phyloP scores from a whole-genome alignment of 2,888 invertebrate genomes.

The Heteromurus nitidus region DNA sequence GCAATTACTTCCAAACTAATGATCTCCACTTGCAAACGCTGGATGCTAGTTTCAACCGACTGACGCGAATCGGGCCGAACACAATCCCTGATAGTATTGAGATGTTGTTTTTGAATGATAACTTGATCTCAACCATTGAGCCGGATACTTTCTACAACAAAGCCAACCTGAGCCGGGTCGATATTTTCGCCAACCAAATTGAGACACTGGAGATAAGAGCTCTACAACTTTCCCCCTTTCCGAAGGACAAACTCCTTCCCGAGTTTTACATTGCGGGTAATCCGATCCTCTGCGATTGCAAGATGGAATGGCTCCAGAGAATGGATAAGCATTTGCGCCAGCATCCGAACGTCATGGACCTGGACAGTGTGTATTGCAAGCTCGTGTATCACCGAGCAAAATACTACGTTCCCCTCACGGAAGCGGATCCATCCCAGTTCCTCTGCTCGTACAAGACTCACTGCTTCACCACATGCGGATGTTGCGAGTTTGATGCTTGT shows the following conservation, averaged over 20 bases:
- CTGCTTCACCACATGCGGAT: constrained; percentile 93
- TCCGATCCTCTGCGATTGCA: constrained; percentile 95
- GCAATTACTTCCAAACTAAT: constrained; percentile 76
- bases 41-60: constrained; percentile 93
- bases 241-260: constrained; percentile 85
- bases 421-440: constrained; percentile 92
- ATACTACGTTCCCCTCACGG: constrained; percentile 88
- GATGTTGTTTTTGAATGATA: constrained; percentile 90
- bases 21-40: constrained; percentile 86
- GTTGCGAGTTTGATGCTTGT: constrained; percentile 97
- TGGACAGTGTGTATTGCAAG: constrained; percentile 92
- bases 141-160: constrained; percentile 93
- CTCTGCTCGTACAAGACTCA: constrained; percentile 93
- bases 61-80: constrained; percentile 83
- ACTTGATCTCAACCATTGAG: constrained; percentile 88
- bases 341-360: constrained; percentile 92
- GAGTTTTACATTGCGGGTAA: constrained; percentile 96
- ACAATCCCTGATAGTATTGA: constrained; percentile 89
- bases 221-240: constrained; percentile 86
- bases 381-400: constrained; percentile 89
- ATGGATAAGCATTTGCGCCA: constrained; percentile 91
- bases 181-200: constrained; percentile 94
- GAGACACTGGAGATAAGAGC: constrained; percentile 93
- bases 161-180: constrained; percentile 90
- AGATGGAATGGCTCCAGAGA: constrained; percentile 95